Base-by-base conservation (phyloP, 2,888 invertebrate genomes). In the Drosophila mayaguana region DNA sequence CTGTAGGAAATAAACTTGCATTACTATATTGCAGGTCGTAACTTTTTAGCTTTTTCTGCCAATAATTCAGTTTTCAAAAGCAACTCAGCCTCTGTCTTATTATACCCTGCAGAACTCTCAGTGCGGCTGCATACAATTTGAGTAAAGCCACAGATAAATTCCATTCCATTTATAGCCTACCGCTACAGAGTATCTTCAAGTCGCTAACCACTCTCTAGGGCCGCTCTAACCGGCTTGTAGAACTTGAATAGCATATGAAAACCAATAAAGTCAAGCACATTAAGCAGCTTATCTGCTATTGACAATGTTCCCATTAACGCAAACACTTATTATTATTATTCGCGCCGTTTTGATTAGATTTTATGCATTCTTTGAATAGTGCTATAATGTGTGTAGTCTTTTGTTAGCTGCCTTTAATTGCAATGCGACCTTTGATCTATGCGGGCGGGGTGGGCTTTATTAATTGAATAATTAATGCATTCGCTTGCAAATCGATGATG, bases 401-500 rank as follows among this genome's bases (percentile, higher is more conserved):
- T 45, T n/a, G 36, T 45, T 34, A 6, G 55, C 28, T 34, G 36
- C 5, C 14, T 38, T 74, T 51, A 61, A 75, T 74, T 74, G 22
- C 36, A 54, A 22, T 48, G 36, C n/a, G 43, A 16, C 40, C 36
- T 56, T 51, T 18, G 36, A 3, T 20, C 8, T 7, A 4, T 14
- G 43, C 4, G 25, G 25, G 59, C 53, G 59, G 34, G 14, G 18
- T 16, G 22, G 36, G 45, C 36, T 28, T 42, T 32, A 59, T 56
- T 46, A 59, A 59, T 43, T 54, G n/a, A 43, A 42, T 64, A 64
- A 57, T 63, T 63, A 59, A 38, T 51, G 50, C 40, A 63, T n/a
- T 38, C 36, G 53, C 43, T 42, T 9, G 34, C 36, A 62, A 70
- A 70, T 70, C 62, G 54, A 45, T 70, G 65, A 28, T 62, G 69